Conservation (phyloP, 2,797 vertebrate genomes). For the Typhlichthys eigenmanni region DNA sequence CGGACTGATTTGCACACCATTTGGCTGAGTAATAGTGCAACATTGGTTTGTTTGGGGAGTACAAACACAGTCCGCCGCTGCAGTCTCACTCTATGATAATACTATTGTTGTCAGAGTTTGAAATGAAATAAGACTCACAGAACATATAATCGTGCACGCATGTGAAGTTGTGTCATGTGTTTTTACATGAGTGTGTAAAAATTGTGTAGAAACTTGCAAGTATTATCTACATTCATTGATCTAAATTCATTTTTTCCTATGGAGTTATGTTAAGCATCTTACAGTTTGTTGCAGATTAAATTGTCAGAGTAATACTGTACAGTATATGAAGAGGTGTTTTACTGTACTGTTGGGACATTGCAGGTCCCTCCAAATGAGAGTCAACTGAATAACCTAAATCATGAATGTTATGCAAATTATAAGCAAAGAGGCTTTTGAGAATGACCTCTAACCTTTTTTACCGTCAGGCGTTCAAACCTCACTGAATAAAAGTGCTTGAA, state of each 20-base stretch:
- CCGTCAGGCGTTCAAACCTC: background rate
- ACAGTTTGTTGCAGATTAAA: background rate
- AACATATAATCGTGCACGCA: no score
- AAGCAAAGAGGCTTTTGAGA: constrained; percentile 1
- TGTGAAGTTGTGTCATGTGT: no score
- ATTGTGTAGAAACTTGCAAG: no score
- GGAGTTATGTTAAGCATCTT: background rate
- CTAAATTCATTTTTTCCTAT: no score
- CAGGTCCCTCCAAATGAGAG: background rate
- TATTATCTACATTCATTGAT: no score
- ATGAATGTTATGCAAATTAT: constrained; percentile 6
- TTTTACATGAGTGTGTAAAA: no score
- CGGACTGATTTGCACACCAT: constrained; percentile 1
- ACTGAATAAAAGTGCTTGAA: background rate
- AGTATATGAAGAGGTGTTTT: background rate
- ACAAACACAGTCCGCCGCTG: background rate
- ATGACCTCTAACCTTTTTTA: background rate
- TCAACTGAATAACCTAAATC: constrained; percentile 9
- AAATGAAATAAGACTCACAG: no score
- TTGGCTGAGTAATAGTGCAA: background rate
- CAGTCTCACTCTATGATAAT: background rate
- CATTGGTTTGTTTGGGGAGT: background rate
- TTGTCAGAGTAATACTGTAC: no score
- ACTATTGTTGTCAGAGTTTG: no score
- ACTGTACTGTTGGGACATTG: background rate